Conservation (phyloP, 2,888 invertebrate species). For the Phyto melanocephala region DNA sequence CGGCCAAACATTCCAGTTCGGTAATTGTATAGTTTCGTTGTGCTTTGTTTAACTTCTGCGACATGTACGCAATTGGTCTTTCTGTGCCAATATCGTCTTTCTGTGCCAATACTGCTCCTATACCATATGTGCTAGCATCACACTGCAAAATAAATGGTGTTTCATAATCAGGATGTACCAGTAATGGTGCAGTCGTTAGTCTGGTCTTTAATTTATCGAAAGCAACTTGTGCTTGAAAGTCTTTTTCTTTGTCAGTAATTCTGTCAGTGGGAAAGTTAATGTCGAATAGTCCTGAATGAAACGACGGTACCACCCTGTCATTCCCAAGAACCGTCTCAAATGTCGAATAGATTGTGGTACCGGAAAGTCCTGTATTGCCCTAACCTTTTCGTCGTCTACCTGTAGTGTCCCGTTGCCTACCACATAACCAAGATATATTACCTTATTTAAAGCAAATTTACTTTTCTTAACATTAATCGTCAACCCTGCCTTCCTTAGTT, state of each 20-base stretch:
- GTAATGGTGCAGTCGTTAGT: background rate
- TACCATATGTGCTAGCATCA: background rate
- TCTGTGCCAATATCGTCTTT: background rate
- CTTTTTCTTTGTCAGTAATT: background rate
- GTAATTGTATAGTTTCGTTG: slow-evolving; percentile 19
- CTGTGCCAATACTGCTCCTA: background rate
- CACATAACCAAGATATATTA: slow-evolving; percentile 4
- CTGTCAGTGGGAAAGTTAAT: background rate
- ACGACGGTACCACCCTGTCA: background rate
- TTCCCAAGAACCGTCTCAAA: background rate
- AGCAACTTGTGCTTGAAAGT: background rate
- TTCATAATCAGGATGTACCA: background rate
- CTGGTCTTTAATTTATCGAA: background rate
- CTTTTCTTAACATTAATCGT: background rate
- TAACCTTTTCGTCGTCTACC: background rate
- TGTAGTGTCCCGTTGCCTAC: slow-evolving; percentile 1
- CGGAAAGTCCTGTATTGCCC: background rate
- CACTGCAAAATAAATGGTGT: background rate
- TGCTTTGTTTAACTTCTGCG: slow-evolving; percentile 51
- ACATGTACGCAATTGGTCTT: slow-evolving; percentile 44
- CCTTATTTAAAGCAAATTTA: background rate
- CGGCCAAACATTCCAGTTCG: slow-evolving; percentile 34
- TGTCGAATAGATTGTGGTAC: too few species aligned
- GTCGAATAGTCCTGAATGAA: background rate
- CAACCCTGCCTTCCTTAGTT: background rate